A percentile compares a stretch with the other conserved stretches of the same genome.
These are phyloP conservation scores for Gavialis gangeticus DNA, from an alignment of 2,113 vertebrate genomes.

Conservation along the genomic window DNA sequence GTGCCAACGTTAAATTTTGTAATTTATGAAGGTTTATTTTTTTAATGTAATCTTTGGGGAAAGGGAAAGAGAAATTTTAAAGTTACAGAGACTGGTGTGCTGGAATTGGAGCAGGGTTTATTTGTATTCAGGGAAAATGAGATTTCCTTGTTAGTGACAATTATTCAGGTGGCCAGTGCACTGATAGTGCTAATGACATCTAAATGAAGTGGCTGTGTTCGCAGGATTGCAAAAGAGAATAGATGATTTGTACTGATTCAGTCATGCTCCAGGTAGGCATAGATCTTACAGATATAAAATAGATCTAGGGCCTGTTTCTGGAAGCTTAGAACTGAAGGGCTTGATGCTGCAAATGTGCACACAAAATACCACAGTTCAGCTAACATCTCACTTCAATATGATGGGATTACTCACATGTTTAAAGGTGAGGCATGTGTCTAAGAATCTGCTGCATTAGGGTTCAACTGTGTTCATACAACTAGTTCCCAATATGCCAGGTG, in stretches of 20 bases:
- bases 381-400: background rate
- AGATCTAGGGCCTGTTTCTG: rapidly evolving
- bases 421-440: rapidly evolving
- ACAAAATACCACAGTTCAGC: background rate
- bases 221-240: background rate
- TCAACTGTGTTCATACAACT: rapidly evolving
- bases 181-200: rapidly evolving
- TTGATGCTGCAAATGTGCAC: too few species aligned
- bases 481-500: rapidly evolving
- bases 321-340: background rate
- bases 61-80: background rate
- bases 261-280: rapidly evolving
- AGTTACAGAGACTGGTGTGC: background rate
- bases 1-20: background rate
- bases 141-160: background rate
- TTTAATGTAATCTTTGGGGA: background rate
- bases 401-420: background rate
- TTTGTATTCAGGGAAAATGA: background rate
- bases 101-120: background rate
- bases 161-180: background rate
- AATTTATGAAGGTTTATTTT: background rate
- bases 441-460: rapidly evolving
- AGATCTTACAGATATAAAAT: background rate
- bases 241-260: background rate
- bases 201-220: too few species aligned